Base-by-base conservation (phyloP, 2,113 vertebrate species). In the Phyllopteryx taeniolatus region DNA sequence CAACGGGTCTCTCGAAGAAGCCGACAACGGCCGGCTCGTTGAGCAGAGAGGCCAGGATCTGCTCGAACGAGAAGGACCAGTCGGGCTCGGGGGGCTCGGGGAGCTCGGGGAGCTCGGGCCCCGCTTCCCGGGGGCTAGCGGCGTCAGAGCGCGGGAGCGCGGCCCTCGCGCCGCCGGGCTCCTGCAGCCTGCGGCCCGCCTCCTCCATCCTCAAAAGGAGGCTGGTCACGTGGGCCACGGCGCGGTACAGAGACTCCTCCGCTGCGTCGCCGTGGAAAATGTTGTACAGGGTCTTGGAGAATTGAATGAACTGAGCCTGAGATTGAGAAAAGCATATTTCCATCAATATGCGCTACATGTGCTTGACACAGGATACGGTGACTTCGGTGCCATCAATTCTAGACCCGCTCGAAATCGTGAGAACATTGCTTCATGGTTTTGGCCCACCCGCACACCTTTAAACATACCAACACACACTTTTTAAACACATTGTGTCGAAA, bases 41-140 rank as follows among this genome's bases (percentile, higher is more conserved):
- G 71, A 99, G 92, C 68, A 99, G 92, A 6, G 98, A 98, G 0
- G 98, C 96, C 69, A 99, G 91, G 69, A 99, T 94, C 94, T 98
- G 97, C 81, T 99, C 97, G 31, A 99, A 98, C 5, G 98, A 94
- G 80, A 99, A 98, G 5, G 96, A 98, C 98, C 98, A 99, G 42
- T 97, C 94, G 0, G 86, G 86, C 43, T 79, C 92, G 0, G 83
- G 46, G n/a, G 61, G 80, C 3, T 76, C 78, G 0, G 79, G 2
- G n/a, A n/a, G 86, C 43, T 79, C 92, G 0, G 83, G 46, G n/a
- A 63, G 80, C 3, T 76, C 78, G 0, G 79, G 2, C 5, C 20
- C 77, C 0, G 80, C 72, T 0, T 86, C 84, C 79, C 77, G 85
- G 39, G 82, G 73, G 77, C 80, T 67, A 22, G 84, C 72, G 49